phyloP scores from a whole-genome alignment of 64 coral and sea anemone genomes.

The Acropora tenuis region DNA sequence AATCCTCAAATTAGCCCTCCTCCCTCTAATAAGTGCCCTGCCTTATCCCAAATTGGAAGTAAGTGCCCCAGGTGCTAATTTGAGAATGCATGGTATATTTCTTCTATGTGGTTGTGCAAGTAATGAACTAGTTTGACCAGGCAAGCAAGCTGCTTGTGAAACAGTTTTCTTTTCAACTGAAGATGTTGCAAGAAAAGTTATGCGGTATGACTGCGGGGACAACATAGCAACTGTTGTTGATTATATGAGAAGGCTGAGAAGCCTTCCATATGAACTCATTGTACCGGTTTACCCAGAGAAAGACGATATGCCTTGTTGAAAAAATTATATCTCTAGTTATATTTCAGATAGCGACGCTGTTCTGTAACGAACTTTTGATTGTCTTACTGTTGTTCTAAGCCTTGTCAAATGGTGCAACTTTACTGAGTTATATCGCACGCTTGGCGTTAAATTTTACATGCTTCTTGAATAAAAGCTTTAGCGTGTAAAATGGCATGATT shows the following conservation, averaged over 20 bases:
- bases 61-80: conserved; percentile 11
- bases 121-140: background rate
- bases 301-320: conserved; percentile 20
- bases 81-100: conserved; percentile 15
- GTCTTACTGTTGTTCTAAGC: too few relatives aligned
- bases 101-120: background rate
- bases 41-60: conserved; percentile 3
- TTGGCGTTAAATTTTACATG: too few relatives aligned
- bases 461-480: too few relatives aligned
- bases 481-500: too few relatives aligned
- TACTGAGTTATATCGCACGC: too few relatives aligned
- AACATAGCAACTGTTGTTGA: conserved; percentile 57
- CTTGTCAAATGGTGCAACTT: too few relatives aligned
- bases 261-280: conserved; percentile 27
- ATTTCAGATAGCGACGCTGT: too few relatives aligned
- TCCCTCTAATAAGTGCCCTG: background rate
- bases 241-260: conserved; percentile 55
- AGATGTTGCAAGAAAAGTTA: conserved; percentile 44
- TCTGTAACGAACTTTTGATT: too few relatives aligned
- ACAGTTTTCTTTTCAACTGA: conserved; percentile 26
- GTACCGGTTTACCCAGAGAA: conserved; percentile 65
- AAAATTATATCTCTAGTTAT: too few relatives aligned
- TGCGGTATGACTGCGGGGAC: conserved; percentile 41
- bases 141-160: conserved; percentile 10
- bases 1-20: background rate